Conservation (phyloP, 2,113 vertebrate species). For the Sorex araneus region DNA sequence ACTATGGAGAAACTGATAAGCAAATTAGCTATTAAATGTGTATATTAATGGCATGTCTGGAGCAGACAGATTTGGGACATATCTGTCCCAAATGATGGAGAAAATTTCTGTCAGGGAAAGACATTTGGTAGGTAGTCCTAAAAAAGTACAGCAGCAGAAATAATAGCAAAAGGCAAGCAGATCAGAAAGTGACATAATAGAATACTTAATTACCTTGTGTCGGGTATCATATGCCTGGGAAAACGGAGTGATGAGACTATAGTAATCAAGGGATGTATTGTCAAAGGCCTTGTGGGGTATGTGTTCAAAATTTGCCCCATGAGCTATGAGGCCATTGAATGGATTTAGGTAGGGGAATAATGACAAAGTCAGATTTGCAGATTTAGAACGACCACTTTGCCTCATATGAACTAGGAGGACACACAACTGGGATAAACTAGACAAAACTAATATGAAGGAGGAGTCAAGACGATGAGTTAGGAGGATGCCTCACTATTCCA, state of each 20-base stretch:
- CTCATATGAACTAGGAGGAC: neutral
- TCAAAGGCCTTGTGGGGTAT: neutral
- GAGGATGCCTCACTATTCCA: neutral
- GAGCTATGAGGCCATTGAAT: neutral
- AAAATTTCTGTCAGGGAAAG: neutral
- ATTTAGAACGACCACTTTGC: slow-evolving; percentile 6
- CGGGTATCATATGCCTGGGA: neutral
- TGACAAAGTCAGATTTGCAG: neutral
- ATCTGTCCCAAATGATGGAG: neutral
- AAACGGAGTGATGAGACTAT: neutral
- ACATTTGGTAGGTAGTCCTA: neutral
- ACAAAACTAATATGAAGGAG: too few species aligned
- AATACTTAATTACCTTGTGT: neutral
- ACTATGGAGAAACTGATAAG: neutral
- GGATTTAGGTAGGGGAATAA: neutral
- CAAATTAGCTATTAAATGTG: slow-evolving; percentile 35
- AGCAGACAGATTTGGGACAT: slow-evolving; percentile 21
- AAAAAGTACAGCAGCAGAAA: neutral
- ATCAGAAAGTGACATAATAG: neutral
- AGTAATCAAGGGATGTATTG: neutral
- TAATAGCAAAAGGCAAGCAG: neutral
- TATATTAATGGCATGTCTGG: slow-evolving; percentile 38
- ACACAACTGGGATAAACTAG: neutral
- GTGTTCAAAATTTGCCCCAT: neutral
- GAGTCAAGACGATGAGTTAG: neutral